Base-by-base conservation (phyloP, 2,888 invertebrate species). In the Lasioglossum leucozonium region DNA sequence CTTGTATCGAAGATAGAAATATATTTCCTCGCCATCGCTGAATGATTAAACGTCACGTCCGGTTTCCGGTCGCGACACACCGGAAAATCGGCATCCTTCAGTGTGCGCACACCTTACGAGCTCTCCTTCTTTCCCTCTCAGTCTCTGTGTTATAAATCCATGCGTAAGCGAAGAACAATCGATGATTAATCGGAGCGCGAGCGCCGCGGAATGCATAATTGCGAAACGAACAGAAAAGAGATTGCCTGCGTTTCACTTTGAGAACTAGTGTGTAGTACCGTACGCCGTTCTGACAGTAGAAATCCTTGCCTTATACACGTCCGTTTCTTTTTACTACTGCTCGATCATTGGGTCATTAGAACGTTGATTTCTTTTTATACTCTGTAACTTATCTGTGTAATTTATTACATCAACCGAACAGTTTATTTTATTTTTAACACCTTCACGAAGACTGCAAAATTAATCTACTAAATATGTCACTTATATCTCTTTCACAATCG, bases 121-220 rank as follows among this genome's bases (percentile, higher is more conserved):
- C 10, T 37, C 37, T 22, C 37, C 67, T 67, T 67, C 67, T 22
- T 8, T 30, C 16, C 30, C 11, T 22, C 22, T 65, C 34, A 22
- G 8, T 8, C 22, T 34, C 77, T 71, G 82, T 84, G 82, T 73
- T 83, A 84, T 47, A 84, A 77, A 81, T 80, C 73, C 81, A 55
- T 37, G 77, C 72, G 81, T 79, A 77, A 82, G 80, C 73, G 58
- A 30, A 30, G 47, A 76, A 88, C 83, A 87, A 88, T 91, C 87
- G 90, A 90, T 87, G 88, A 90, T 88, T 89, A 87, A 91, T 81
- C 82, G 87, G 88, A 85, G 87, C 88, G 81, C 87, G 81, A 80
- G 71, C 88, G 85, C 79, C 78, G 82, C 79, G 91, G 89, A 89
- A 88, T 88, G 81, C 78, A 75, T 88, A 87, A 88, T 90, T 85